phyloP scores from a whole-genome alignment of 2,888 invertebrate species.

The Acleris sparsana region DNA sequence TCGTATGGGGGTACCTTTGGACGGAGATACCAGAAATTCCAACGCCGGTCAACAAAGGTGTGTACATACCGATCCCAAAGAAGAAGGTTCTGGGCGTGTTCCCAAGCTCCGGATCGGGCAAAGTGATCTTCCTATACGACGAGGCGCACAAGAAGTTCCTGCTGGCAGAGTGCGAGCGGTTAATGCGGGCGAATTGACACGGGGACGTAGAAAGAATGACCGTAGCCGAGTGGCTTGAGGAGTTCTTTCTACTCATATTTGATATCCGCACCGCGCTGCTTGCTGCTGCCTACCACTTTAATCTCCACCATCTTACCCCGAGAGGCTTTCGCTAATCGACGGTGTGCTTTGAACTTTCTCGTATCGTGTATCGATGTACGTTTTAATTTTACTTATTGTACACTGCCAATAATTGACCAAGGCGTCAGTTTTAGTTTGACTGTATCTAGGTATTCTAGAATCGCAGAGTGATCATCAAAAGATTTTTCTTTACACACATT shows the following conservation, averaged over 20 bases:
- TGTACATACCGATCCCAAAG: slow-evolving; percentile 84
- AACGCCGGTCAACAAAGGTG: slow-evolving; percentile 87
- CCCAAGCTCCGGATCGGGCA: slow-evolving; percentile 84
- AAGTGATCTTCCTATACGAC: slow-evolving; percentile 80
- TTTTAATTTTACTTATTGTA: too few species aligned
- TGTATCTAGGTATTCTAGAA: too few species aligned
- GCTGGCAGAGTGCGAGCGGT: slow-evolving; percentile 69
- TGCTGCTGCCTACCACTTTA: slow-evolving; percentile 70
- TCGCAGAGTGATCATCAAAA: too few species aligned
- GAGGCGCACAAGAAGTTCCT: slow-evolving; percentile 73
- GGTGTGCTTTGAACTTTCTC: slow-evolving; percentile 49
- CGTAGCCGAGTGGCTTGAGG: slow-evolving; percentile 53
- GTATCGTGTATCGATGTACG: slow-evolving; percentile 33
- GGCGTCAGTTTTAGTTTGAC: too few species aligned
- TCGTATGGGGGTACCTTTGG: slow-evolving; percentile 91
- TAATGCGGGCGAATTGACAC: slow-evolving; percentile 75
- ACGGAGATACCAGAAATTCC: slow-evolving; percentile 88
- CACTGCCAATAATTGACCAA: too few species aligned
- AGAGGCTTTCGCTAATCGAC: slow-evolving; percentile 64
- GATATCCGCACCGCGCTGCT: slow-evolving; percentile 69
- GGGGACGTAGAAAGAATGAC: slow-evolving; percentile 71
- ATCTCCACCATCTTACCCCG: slow-evolving; percentile 69
- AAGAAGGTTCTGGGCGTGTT: slow-evolving; percentile 86
- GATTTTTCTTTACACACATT: too few species aligned
- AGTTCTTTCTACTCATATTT: slow-evolving; percentile 77